Conservation (phyloP, 2,797 vertebrate genomes). For the Gouania willdenowi region DNA sequence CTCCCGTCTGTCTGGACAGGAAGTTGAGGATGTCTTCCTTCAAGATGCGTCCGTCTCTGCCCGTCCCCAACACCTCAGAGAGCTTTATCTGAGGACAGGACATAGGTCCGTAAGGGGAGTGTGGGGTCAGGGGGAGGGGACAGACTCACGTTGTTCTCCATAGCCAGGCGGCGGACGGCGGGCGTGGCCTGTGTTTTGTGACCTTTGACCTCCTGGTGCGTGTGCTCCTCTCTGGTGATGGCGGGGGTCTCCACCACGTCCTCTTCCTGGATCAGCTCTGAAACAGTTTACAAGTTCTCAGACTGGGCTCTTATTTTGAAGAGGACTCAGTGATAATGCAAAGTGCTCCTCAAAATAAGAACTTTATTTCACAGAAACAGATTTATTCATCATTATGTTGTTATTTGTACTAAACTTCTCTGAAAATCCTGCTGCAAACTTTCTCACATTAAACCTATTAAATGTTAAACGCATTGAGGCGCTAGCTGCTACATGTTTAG, state of each 20-base stretch:
- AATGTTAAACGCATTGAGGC: no score
- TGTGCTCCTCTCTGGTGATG: constrained; percentile 92
- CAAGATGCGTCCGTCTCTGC: constrained; percentile 90
- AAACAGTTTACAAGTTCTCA: no score
- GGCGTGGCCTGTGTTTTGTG: constrained; percentile 94
- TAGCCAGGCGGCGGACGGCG: constrained; percentile 90
- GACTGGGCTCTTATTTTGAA: no score
- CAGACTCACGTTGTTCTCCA: constrained; percentile 89
- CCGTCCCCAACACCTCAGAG: constrained; percentile 91
- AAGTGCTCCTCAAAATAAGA: no score
- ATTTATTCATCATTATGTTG: no score
- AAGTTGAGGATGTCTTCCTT: constrained; percentile 97
- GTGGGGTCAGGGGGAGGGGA: neutral
- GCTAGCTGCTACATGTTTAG: no score
- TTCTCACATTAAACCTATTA: no score
- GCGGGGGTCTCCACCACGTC: constrained; percentile 94
- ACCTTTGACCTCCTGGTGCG: constrained; percentile 95
- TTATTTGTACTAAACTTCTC: no score
- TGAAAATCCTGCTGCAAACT: no score
- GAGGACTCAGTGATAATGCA: no score
- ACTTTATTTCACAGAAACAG: no score
- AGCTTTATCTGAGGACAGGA: constrained; percentile 83
- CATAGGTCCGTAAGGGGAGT: neutral
- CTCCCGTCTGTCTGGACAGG: constrained; percentile 91
- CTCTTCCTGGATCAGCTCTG: constrained; percentile 84